Evolutionary conservation across 92 coral and sea anemone species (phyloP).

Genomic region (Porites rus): DNA sequence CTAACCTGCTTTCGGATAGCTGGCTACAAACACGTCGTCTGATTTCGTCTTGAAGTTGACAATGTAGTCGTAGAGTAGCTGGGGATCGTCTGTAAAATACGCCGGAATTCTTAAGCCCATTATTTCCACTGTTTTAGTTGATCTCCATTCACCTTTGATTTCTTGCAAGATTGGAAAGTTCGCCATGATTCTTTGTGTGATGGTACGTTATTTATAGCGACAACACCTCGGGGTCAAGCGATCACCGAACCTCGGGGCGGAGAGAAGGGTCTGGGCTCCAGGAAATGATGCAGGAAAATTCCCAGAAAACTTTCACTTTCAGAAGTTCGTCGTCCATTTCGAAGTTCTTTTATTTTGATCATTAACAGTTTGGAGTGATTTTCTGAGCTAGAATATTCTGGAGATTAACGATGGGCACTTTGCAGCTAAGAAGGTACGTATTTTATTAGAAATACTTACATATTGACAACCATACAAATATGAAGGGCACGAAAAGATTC

Average conservation of each 20-base stretch:
- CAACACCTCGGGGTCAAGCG: no score
- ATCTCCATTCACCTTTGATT: constrained; percentile 29
- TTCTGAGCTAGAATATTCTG: neutral
- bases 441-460: neutral
- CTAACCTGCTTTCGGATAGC: constrained; percentile 35
- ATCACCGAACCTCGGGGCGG: no score
- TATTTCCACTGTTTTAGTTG: constrained; percentile 2
- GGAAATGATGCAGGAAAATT: no score
- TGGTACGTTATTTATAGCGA: no score
- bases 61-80: constrained; percentile 20
- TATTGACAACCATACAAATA: no score
- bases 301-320: neutral
- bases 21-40: constrained; percentile 33
- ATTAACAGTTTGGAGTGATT: neutral
- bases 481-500: no score
- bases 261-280: no score
- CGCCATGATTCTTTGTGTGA: constrained; percentile 3
- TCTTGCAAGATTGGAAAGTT: constrained; percentile 17
- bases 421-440: neutral
- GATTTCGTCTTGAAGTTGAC: constrained; percentile 27
- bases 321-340: neutral
- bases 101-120: constrained; percentile 29
- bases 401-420: neutral
- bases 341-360: neutral
- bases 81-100: constrained; percentile 9